phyloP scores from a whole-genome alignment of 2,797 vertebrate genomes.

The Clarias platycephalus region DNA sequence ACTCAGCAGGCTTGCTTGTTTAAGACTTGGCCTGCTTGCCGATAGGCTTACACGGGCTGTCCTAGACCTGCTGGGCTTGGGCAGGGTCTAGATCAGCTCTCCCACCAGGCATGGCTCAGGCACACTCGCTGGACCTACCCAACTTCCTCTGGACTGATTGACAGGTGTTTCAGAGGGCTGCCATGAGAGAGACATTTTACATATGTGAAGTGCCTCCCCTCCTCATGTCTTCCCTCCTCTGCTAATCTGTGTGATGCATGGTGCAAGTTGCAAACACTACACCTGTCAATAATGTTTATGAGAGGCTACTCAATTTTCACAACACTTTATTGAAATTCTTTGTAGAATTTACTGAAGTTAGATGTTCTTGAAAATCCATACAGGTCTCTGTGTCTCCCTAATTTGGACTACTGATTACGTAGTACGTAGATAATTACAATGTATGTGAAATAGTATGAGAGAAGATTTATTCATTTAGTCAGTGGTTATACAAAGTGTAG shows the following conservation, averaged over 20 bases:
- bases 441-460: neutral
- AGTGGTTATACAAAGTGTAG: slow-evolving; percentile 56
- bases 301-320: neutral
- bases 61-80: slow-evolving; percentile 61
- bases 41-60: slow-evolving; percentile 49
- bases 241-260: slow-evolving; percentile 71
- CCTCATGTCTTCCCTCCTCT: slow-evolving; percentile 78
- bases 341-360: neutral
- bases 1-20: slow-evolving; percentile 58
- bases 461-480: neutral
- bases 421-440: neutral
- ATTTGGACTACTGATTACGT: neutral
- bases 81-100: slow-evolving; percentile 66
- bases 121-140: slow-evolving; percentile 55
- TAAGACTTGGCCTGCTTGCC: slow-evolving; percentile 47
- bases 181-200: slow-evolving; percentile 83
- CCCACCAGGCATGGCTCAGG: slow-evolving; percentile 68
- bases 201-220: slow-evolving; percentile 84
- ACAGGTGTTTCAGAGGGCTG: slow-evolving; percentile 82
- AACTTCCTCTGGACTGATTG: slow-evolving; percentile 82
- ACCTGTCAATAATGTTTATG: neutral
- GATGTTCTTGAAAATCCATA: slow-evolving; percentile 47
- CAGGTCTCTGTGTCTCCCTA: neutral
- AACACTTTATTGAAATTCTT: no score
- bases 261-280: slow-evolving; percentile 67